Percentiles rank a stretch among this genome's conserved stretches.
phyloP scores from a whole-genome alignment of 2,797 vertebrate species.

The Poeciliopsis presidionis region DNA sequence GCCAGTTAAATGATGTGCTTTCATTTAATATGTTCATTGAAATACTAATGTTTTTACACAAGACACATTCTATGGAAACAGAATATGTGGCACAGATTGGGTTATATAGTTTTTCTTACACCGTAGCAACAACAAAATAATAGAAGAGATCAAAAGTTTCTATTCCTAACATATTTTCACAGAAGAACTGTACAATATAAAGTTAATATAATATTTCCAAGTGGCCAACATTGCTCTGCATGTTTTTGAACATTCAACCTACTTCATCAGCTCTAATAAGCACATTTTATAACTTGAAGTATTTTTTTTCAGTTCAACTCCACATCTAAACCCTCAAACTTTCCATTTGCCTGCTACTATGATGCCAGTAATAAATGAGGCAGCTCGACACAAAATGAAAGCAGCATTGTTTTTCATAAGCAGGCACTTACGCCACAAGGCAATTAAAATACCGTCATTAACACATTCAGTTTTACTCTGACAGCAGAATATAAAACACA shows the following conservation, averaged over 20 bases:
- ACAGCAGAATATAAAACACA: constrained; percentile 22
- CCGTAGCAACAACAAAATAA: not conserved
- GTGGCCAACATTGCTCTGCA: constrained; percentile 4
- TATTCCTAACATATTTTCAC: constrained; percentile 1
- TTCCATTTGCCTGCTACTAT: constrained; percentile 5
- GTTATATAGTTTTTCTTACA: not conserved
- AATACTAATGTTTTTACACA: not conserved
- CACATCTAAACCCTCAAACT: not conserved
- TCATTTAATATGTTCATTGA: not conserved
- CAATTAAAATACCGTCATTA: constrained; percentile 29
- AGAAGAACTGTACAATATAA: constrained; percentile 3
- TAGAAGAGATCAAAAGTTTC: not conserved
- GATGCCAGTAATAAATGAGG: constrained; percentile 20
- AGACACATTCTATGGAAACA: not conserved
- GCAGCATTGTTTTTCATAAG: constrained; percentile 35
- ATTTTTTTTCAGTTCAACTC: constrained; percentile 8
- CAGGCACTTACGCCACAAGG: constrained; percentile 74
- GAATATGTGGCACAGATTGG: not conserved
- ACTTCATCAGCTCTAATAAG: constrained; percentile 4
- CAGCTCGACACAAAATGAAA: constrained; percentile 24
- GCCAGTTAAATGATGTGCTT: not conserved
- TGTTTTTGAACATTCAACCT: constrained; percentile 2
- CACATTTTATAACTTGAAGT: not conserved
- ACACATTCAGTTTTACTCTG: constrained; percentile 40
- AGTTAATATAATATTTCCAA: not conserved